Base-by-base conservation (phyloP, 2,888 invertebrate species). In the Ormyrus labotus region DNA sequence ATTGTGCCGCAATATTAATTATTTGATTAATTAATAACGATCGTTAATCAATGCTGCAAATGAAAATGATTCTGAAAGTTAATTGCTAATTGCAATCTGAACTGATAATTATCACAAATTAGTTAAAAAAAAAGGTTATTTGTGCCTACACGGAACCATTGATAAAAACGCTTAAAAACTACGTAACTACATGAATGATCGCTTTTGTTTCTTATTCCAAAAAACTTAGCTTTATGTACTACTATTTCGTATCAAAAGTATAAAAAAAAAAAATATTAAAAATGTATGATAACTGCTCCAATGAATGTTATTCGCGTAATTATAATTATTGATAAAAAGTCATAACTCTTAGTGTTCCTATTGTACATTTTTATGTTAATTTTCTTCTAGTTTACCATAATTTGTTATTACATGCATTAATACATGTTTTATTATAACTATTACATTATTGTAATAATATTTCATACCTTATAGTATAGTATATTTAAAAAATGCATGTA, bases 301-400 rank as follows among this genome's bases (percentile, higher is more conserved):
- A 60, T 63, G 48, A 74, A 80, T 75, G 65, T 80, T 80, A 75
- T 64, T 45, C 9, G 51, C 67, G 60, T 60, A 51, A 61, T 11
- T 50, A 65, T 68, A 34, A 53, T n/a, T 77, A 69, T 70, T 64
- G n/a, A 19, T 9, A 34, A 67, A 50, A 73, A 57, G 61, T 67
- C 10, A 60, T 74, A 74, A 74, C 19, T 61, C 10, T 75, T 65
- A 80, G 75, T 63, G 80, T 80, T 80, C 80, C 80, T 80, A 79
- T 5, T 63, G 47, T 79, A 69, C 8, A 73, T 79, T 48, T 60
- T 78, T 73, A 4, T 34, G 63, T 61, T 79, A 57, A 69, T n/a
- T 34, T 34, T 78, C 5, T 67, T 68, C 19, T 68, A n/a, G 48
- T 73, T 79, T 53, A 67, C 34, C 67, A 61, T 78, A n/a, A 72